Evolutionary conservation across 2,113 vertebrate genomes (phyloP), one percentile per base, ranked within the genome.

Genomic region (Plestiodon gilberti): DNA sequence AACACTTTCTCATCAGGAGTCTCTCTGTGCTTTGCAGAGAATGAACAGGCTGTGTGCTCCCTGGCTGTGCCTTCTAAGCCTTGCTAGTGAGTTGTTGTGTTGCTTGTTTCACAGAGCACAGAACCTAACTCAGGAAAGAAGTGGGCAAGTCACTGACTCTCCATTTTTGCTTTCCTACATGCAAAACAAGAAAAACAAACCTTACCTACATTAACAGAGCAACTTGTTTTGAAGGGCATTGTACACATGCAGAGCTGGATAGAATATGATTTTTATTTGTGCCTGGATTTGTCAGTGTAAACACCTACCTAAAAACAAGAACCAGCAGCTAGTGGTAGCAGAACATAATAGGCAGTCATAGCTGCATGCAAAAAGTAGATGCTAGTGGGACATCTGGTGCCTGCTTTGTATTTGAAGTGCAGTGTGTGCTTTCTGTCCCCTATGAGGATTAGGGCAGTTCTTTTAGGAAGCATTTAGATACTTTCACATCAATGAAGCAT

Each of bases 1-100:
- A 79, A 57, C 69, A 64, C 20, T 67, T 88, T 84, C 82, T 73
- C 61, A 71, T 79, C 38, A 74, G 69, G 69, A 55, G 40, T 73
- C 65, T 80, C 67, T 74, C 40, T 14, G 5, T 57, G 81, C 23
- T 57, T 23, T 79, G 67, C 65, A 61, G 82, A 73, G 70, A 48
- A 11, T 43, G 48, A 82, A 67, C 43, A 76, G 43, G 33, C 33
- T 35, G 57, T 38, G 20, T 87, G 18, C 20, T 40, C 59, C 57
- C 10, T 38, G 38, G 22, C 57, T 25, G 9, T n/a, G 38, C 67
- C 67, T 84, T 86, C 28, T 73, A 64, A 84, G 70, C 30, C 61
- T 64, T 67, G 61, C 40, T 65, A 75, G 62, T 73, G 82, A 65
- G 25, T 23, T 81, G 40, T 43, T 64, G 69, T 62, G 23, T 81